Evolutionary conservation across 1,140 invertebrate genomes (phyloP), one percentile per base, ranked within the genome.

Genomic region (Meloidogyne chitwoodi): DNA sequence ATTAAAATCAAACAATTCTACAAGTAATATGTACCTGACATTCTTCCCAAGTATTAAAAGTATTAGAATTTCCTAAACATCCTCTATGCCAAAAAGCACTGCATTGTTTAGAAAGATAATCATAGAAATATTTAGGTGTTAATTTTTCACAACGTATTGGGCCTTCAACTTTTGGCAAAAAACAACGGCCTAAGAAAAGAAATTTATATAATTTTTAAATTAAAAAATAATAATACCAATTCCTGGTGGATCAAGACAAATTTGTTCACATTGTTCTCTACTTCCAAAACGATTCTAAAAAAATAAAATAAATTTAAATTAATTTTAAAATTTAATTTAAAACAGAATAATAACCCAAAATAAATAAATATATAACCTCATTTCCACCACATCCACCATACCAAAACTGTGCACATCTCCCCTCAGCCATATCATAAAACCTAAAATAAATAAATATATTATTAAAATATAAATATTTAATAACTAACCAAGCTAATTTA

Each of bases 341-440:
- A 29, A 29, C 29, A 38, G 8, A 8, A 8, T 24, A 38, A 34
- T 16, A 31, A 26, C 22, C 22, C 2, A 26, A 24, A n/a, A 10
- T 8, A 69, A 22, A 31, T 69, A 8, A 41, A 24, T 48, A 10
- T 26, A 70, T 22, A n/a, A 73, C 70, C 6, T 91, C 91, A 84
- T 94, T 94, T 74, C 93, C 93, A 66, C 91, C 91, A 85, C 93
- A 94, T n/a, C 93, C 93, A 19, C 92, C 91, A 84, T 93, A 94
- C n/a, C 90, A 89, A 87, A 94, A 94, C 29, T 91, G 90, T 26
- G 90, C 88, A 84, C 93, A 94, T 4, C 88, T 83, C 61, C 92
- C 91, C 87, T 94, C 92, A 38, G 90, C 89, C 64, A 90, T 89
- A 87, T 94, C 93, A 90, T 93, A 97, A 88, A 92, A 92, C 94